Evolutionary conservation across 2,888 invertebrate genomes (phyloP).

Genomic region (Matsumyia berberina): DNA sequence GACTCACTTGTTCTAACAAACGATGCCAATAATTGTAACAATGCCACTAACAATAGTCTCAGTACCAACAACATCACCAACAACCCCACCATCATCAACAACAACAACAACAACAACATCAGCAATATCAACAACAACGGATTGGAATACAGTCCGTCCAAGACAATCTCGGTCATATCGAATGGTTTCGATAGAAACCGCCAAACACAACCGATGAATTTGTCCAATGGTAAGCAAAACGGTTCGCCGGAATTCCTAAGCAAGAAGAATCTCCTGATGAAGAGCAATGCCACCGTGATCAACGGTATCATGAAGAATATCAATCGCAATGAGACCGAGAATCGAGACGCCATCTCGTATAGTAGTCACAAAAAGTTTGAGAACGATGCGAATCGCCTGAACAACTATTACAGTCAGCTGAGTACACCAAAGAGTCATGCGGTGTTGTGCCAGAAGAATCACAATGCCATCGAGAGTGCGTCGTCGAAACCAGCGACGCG

Average conservation of each 20-base stretch:
- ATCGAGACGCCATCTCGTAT: constrained; percentile 65
- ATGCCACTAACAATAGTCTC: constrained; percentile 80
- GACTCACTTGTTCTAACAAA: constrained; percentile 81
- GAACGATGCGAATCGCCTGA: constrained; percentile 83
- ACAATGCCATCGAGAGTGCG: constrained; percentile 61
- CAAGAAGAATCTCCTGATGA: constrained; percentile 82
- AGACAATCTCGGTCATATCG: constrained; percentile 35
- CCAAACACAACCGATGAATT: constrained; percentile 65
- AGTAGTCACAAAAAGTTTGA: constrained; percentile 82
- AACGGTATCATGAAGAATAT: constrained; percentile 83
- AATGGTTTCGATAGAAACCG: constrained; percentile 62
- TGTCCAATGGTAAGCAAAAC: constrained; percentile 77
- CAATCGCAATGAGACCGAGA: constrained; percentile 77
- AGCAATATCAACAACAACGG: constrained; percentile 70
- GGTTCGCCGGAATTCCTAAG: constrained; percentile 81
- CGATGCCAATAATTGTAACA: constrained; percentile 76
- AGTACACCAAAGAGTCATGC: constrained; percentile 81
- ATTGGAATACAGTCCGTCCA: constrained; percentile 58
- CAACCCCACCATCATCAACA: constrained; percentile 81
- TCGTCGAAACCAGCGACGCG: constrained; percentile 40
- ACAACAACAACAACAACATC: constrained; percentile 76
- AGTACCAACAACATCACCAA: constrained; percentile 81
- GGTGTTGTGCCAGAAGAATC: constrained; percentile 63
- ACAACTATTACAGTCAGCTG: constrained; percentile 82
- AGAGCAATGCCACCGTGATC: constrained; percentile 82